Evolutionary conservation across 2,797 vertebrate genomes (phyloP), one percentile per base, ranked within the genome.

Genomic region (Thaleichthys pacificus): DNA sequence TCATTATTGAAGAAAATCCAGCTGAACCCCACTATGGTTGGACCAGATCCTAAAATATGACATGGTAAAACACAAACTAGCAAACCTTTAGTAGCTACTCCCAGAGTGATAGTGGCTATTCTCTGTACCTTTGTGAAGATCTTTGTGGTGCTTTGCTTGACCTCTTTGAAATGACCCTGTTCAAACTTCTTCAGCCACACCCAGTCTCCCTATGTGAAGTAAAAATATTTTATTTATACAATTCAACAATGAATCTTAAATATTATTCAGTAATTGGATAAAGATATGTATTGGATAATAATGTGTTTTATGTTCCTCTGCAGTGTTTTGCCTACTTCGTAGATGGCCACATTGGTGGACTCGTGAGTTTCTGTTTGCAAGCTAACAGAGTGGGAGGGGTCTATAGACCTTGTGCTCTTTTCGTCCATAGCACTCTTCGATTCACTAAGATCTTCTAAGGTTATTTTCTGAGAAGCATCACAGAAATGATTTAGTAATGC

Each of bases 111-210:
- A 1, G 19, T n/a, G 51, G 15, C 5, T 56, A 6, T 56, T n/a
- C 15, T 56, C 51, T 56, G 17, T 92, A 96, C 96, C 93, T 98
- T 97, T 70, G 93, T 94, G 80, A 97, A 92, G 80, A 96, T 89
- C 84, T 86, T 93, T 71, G 94, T 94, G 61, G 92, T 91, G 77
- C 89, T 94, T 47, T 93, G 95, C 54, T 88, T 90, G 73, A 97
- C 88, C 14, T 94, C 93, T 35, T 87, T 93, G 76, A 87, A 90
- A 0, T 89, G 84, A 7, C 92, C 92, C 0, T 68, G 86, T 65
- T 94, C 86, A 79, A 95, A 94, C 80, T 94, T 97, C 90, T 97
- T 97, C 72, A 98, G 85, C 95, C 96, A 97, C 17, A 96, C 95
- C 91, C 94, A 97, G 85, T 97, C 95, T 1, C 97, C 96, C 97